phyloP scores from a whole-genome alignment of 2,113 vertebrate species.

The Cephalopholis sonnerati region DNA sequence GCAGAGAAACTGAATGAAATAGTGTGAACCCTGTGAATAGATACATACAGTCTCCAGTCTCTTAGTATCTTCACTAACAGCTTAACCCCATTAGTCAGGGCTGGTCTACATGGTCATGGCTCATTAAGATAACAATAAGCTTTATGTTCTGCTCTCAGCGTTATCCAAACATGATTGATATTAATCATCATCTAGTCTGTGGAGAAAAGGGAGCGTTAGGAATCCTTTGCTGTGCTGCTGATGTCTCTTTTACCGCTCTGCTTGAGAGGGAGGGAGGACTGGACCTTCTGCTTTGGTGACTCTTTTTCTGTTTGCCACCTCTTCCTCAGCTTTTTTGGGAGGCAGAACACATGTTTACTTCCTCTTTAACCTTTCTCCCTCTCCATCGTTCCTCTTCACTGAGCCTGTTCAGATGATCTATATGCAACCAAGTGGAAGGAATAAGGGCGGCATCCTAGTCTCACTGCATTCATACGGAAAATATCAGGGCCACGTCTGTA shows the following conservation, averaged over 20 bases:
- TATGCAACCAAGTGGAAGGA: constrained; percentile 47
- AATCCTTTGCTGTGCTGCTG: constrained; percentile 34
- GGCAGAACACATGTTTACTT: not conserved
- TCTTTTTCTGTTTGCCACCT: constrained; percentile 4
- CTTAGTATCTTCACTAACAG: constrained; percentile 26
- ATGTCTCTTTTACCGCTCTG: constrained; percentile 60
- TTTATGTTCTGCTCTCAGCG: constrained; percentile 52
- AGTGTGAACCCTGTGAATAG: constrained; percentile 9
- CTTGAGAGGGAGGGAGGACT: constrained; percentile 11
- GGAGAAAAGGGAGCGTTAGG: constrained; percentile 26
- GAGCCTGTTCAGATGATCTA: constrained; percentile 49
- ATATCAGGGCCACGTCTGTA: constrained; percentile 21
- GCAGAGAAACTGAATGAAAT: constrained; percentile 1
- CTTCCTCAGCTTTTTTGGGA: not conserved
- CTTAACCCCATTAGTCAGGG: constrained; percentile 70
- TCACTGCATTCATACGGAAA: constrained; percentile 49
- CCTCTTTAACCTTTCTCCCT: constrained; percentile 3
- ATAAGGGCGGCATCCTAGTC: constrained; percentile 4
- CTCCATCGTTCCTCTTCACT: constrained; percentile 40
- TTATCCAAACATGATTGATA: constrained; percentile 68
- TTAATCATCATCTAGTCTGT: constrained; percentile 64
- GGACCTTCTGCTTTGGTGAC: not conserved
- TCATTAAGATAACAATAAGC: constrained; percentile 74
- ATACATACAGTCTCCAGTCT: not conserved
- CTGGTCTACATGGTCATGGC: constrained; percentile 65